Evolutionary conservation across 1,140 invertebrate genomes (phyloP).

Genomic region (Drosophila lini): DNA sequence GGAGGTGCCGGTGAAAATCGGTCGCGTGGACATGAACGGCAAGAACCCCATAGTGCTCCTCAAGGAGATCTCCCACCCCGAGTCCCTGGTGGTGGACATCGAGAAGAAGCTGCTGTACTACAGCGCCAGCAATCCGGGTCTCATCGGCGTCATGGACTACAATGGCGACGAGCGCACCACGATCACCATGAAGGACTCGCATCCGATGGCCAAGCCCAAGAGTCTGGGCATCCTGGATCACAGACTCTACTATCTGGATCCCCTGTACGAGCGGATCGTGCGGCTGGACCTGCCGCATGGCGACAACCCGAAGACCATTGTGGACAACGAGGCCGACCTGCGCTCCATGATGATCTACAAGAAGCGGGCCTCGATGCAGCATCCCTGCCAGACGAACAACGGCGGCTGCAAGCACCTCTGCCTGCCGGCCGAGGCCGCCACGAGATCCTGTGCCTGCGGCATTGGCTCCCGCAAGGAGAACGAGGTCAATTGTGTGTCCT

Average conservation of each 20-base stretch:
- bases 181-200: slow-evolving; percentile 88
- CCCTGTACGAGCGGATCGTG: slow-evolving; percentile 94
- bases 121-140: slow-evolving; percentile 90
- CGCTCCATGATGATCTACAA: slow-evolving; percentile 95
- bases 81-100: slow-evolving; percentile 94
- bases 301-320: slow-evolving; percentile 90
- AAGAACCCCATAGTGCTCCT: slow-evolving; percentile 89
- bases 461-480: slow-evolving; percentile 93
- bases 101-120: slow-evolving; percentile 94
- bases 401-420: slow-evolving; percentile 97
- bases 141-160: slow-evolving; percentile 90
- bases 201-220: slow-evolving; percentile 91
- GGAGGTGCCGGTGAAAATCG: slow-evolving; percentile 96
- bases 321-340: slow-evolving; percentile 94
- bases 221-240: slow-evolving; percentile 93
- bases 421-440: slow-evolving; percentile 90
- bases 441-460: slow-evolving; percentile 93
- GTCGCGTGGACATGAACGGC: slow-evolving; percentile 97
- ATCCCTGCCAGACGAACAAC: slow-evolving; percentile 94
- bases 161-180: slow-evolving; percentile 89
- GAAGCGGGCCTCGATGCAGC: slow-evolving; percentile 91
- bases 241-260: slow-evolving; percentile 95
- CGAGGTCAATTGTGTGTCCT: slow-evolving; percentile 91
- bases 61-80: slow-evolving; percentile 89
- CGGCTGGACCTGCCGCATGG: slow-evolving; percentile 93